Base-by-base conservation (phyloP, 2,797 vertebrate genomes). In the Arctocebus calabarensis region DNA sequence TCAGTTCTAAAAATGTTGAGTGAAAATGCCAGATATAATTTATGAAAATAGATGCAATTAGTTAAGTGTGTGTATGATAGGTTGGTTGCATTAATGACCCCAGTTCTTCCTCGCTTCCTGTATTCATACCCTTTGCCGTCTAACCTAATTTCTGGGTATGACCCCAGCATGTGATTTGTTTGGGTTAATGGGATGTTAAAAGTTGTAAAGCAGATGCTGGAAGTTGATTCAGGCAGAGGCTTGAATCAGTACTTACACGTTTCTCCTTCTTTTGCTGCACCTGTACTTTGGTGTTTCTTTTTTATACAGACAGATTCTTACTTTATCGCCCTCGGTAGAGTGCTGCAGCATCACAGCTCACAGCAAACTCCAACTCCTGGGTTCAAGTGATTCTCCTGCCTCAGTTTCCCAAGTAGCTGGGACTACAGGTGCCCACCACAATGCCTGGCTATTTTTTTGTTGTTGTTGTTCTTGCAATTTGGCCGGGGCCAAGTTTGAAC, bases 31-130 rank as follows among this genome's bases (percentile, higher is more conserved):
- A 62, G 7, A 45, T 68, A 78, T 4, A 78, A 17, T 91, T 93
- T 74, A 74, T 81, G 43, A 82, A 19, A 90, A 71, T 52, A 83
- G 25, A 87, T 43, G 68, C 52, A 94, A 37, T 57, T 89, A 70
- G 27, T 45, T 85, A 73, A 85, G 11, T 14, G 77, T 73, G 22
- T 73, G 22, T 22, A 16, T 48, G n/a, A 43, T 40, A 79, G 34
- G 17, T 27, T 74, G 48, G 6, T 75, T 90, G 6, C 61, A 75
- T 61, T 84, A 71, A 64, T 64, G 8, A 75, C 25, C 7, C 13
- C 34, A 68, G 22, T 87, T 78, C 62, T 92, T 88, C 84, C 73
- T 22, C 16, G 16, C 22, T 89, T 62, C 19, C 34, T 85, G 0
- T 48, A 48, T 43, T 25, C 13, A 82, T 20, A 27, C 11, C 1